phyloP scores from a whole-genome alignment of 2,113 vertebrate genomes.

The Nothobranchius kuhntae region DNA sequence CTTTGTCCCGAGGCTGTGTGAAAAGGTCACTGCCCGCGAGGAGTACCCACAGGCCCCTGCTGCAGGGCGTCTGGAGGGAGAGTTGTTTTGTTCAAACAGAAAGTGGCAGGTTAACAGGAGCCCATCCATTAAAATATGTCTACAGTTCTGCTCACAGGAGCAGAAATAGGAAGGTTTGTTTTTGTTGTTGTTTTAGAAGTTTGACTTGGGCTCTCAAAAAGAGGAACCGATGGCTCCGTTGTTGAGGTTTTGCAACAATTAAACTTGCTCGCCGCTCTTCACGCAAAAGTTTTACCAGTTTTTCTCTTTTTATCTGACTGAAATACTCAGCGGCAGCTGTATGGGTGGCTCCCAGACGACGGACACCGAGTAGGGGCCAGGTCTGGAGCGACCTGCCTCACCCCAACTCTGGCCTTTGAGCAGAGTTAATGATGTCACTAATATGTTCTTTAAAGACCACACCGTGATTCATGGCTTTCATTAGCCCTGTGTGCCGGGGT shows the following conservation, averaged over 20 bases:
- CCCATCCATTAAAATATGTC: constrained; percentile 58
- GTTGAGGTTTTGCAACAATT: not conserved
- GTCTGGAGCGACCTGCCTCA: constrained; percentile 79
- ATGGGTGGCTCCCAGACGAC: constrained; percentile 66
- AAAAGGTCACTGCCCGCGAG: constrained; percentile 76
- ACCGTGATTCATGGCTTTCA: constrained; percentile 98
- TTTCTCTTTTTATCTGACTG: constrained; percentile 18
- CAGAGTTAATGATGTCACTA: constrained; percentile 83
- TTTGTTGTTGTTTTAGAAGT: constrained; percentile 41
- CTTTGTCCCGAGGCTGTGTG: constrained; percentile 78
- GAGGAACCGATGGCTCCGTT: constrained; percentile 7
- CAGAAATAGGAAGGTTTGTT: constrained; percentile 27
- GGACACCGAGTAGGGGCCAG: constrained; percentile 37
- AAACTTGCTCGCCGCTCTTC: not conserved
- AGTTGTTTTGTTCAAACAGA: constrained; percentile 73
- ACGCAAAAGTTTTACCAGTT: not conserved
- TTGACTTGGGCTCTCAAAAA: constrained; percentile 24
- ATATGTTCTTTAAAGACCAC: constrained; percentile 82
- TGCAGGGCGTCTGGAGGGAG: constrained; percentile 70
- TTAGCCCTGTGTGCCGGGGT: constrained; percentile 91
- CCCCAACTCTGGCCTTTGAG: constrained; percentile 77
- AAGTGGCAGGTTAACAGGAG: constrained; percentile 77
- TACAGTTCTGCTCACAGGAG: constrained; percentile 39
- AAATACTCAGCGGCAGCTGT: constrained; percentile 29
- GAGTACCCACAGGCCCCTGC: constrained; percentile 64